phyloP scores from a whole-genome alignment of 2,888 invertebrate species.

The Cerastoderma edule region DNA sequence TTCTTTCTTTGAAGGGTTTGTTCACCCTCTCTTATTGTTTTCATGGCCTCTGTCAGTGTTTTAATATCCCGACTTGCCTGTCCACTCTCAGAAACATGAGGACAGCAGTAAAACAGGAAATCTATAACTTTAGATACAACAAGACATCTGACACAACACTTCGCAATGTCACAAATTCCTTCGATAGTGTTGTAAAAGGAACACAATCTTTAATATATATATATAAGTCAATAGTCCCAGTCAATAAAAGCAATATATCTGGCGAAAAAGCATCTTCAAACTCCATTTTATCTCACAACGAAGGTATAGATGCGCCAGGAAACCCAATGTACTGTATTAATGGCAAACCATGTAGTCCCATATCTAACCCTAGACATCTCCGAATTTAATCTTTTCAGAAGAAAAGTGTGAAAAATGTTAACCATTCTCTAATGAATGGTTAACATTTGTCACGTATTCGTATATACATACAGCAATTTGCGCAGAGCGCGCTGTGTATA shows the following conservation, averaged over 20 bases:
- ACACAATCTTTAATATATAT: not conserved
- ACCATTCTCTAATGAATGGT: no score
- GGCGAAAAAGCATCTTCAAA: slow-evolving; percentile 15
- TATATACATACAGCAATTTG: no score
- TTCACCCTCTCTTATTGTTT: no score
- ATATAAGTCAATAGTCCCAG: slow-evolving; percentile 24
- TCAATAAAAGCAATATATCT: slow-evolving; percentile 20
- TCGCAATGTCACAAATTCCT: slow-evolving; percentile 18
- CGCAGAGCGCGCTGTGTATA: no score
- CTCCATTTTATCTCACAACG: not conserved
- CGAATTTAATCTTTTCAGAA: not conserved
- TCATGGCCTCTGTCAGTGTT: no score
- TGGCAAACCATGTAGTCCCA: slow-evolving; percentile 1
- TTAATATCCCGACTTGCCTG: no score
- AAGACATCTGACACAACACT: not conserved
- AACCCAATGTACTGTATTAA: slow-evolving; percentile 22
- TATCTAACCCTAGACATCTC: not conserved
- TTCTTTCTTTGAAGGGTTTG: no score
- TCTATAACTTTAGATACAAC: slow-evolving; percentile 19
- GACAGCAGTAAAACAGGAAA: not conserved
- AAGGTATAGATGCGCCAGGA: slow-evolving; percentile 11
- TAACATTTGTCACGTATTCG: no score
- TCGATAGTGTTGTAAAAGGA: not conserved
- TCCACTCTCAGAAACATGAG: no score
- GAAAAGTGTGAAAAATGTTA: no score